Evolutionary conservation across 2,797 vertebrate species (phyloP), one percentile per base, ranked within the genome.

Genomic region (Micromesistius poutassou): DNA sequence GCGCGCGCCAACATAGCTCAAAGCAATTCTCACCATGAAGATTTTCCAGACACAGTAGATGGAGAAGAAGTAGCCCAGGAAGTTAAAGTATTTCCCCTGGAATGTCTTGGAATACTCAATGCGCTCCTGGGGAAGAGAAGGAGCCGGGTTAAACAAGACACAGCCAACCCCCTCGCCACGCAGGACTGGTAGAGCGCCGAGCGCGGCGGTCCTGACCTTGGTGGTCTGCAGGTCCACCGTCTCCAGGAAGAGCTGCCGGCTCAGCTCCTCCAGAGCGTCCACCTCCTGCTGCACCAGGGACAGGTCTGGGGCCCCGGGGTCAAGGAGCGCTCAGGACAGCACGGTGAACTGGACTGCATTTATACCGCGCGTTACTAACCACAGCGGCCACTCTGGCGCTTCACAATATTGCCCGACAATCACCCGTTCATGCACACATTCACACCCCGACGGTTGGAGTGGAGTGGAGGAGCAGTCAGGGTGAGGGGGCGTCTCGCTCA

Each of bases 41-140:
- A 98, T 99, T 92, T 99, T 99, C 98, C 98, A 99, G 83, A 99
- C 97, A 87, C 98, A 99, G 78, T 99, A 99, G 87, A 99, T 98
- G 81, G 98, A 99, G 91, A 99, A 99, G 93, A 99, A 99, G 81
- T 99, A 99, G 74, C 98, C 98, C 77, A 99, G 89, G 86, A 99
- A 97, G 89, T 99, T 99, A 30, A 99, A 99, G 88, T 99, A 99
- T 91, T 97, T 99, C 68, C 98, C 98, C 87, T 99, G 97, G 92
- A 99, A 99, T 80, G 98, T 99, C 94, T 95, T 99, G 4, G 98
- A 99, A 82, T 99, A 99, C 88, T 99, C 98, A 80, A 99, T 98
- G 86, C 98, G 95, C 82, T 99, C 97, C 98, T 99, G 81, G 16
- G 85, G 68, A 87, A 30, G 75, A 79, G 7, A 82, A 12, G 76